Base-by-base conservation (phyloP, 2,797 vertebrate genomes). In the Danio kyathit region DNA sequence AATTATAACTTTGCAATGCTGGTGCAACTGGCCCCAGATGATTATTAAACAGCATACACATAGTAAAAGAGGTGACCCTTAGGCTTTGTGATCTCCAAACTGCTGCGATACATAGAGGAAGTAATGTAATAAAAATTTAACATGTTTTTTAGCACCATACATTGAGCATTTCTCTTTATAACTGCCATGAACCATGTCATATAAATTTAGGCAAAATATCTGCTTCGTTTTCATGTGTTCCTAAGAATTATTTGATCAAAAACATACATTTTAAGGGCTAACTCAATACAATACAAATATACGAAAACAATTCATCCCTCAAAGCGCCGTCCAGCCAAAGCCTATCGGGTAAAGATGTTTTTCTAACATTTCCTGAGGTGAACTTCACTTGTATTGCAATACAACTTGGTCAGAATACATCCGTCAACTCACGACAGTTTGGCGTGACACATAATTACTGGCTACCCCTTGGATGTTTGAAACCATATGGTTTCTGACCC, bases 401-500 rank as follows among this genome's bases (percentile, higher is more conserved):
- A 66, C 74, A 76, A 75, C 69, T 74, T 63, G 67, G 79, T 79
- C 74, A 64, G 74, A 82, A 82, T 79, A 61, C 72, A 82, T 85
- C 83, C 60, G 59, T 87, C 79, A 82, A 78, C 67, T 83, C 66
- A 4, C 67, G 40, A 71, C 81, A 70, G 75, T 83, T 79, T 83
- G 81, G 71, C 74, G 54, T 81, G 71, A 76, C 80, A 76, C 65
- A 70, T 85, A 85, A 85, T 85, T 83, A 82, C 72, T 76, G 78
- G 49, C 51, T 82, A 82, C 49, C 81, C 76, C 57, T 76, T 80
- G 79, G 63, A 86, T 86, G 81, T 77, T 84, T 73, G 74, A 83
- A 84, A 85, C 74, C 83, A 85, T 85, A 64, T 84, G 83, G 80
- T 80, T 85, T 86, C 81, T 86, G 85, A 79, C 85, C 83, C 69